Base-by-base conservation (phyloP, 2,888 invertebrate species). In the Conomelus anceps region DNA sequence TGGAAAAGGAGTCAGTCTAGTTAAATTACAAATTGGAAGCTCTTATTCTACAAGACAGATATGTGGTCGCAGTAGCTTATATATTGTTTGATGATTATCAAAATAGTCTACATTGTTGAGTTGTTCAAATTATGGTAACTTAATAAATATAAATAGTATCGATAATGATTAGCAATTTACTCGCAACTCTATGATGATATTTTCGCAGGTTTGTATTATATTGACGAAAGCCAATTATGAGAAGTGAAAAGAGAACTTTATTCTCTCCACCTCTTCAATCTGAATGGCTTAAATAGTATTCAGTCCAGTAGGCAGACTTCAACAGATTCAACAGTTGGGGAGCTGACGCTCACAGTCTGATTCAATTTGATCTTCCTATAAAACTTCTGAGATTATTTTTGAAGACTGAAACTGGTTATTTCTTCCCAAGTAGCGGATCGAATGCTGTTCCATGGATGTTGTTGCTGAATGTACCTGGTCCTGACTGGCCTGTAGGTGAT, bases 341-440 rank as follows among this genome's bases (percentile, higher is more conserved):
- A 63, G 63, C n/a, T 63, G 63, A 63, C 63, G 63, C 63, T 63
- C 17, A 34, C 17, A 34, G 34, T 34, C 34, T 34, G 34, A 34
- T 34, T 63, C 63, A 63, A 63, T n/a, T 63, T n/a, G n/a, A 63
- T 63, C n/a, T n/a, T 63, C 63, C n/a, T 63, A n/a, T n/a, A 63
- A 63, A 63, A 63, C 63, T n/a, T n/a, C n/a, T n/a, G n/a, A n/a
- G 34, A 1, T n/a, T 63, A 63, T 63, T 63, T n/a, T n/a, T n/a
- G 13, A 34, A 17, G 34, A 63, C 63, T 63, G 4, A n/a, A 63
- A 7, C n/a, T n/a, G 20, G 7, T 13, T n/a, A 86, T 86, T 86
- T 93, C 95, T 96, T 90, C 63, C 90, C 90, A 22, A 90, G 85
- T 63, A 90, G 88, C 84, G 90, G 90, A 34, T 90, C 90, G 85